Percentiles rank a stretch among this genome's conserved stretches.
Conservation (phyloP, 2,113 vertebrate genomes). For the Vanacampus margaritifer region DNA sequence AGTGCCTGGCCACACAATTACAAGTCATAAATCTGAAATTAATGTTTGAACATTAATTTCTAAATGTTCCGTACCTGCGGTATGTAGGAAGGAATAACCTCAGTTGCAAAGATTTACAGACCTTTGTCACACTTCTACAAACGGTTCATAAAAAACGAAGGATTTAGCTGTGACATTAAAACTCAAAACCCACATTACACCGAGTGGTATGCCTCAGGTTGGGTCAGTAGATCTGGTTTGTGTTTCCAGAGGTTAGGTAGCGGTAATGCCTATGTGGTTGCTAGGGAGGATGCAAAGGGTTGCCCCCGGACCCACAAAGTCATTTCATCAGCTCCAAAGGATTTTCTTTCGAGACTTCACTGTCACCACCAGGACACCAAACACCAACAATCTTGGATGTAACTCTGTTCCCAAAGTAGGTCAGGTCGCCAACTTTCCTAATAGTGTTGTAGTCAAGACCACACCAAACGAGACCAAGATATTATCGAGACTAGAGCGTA, state of each 20-base stretch:
- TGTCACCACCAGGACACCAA: not conserved
- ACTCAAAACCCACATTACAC: not conserved
- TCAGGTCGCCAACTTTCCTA: no score
- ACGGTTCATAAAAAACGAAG: not conserved
- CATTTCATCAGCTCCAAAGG: not conserved
- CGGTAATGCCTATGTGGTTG: not conserved
- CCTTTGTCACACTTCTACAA: not conserved
- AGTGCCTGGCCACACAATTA: constrained; percentile 16
- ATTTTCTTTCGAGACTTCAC: not conserved
- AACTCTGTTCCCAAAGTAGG: no score
- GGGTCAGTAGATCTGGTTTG: not conserved
- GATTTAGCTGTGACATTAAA: not conserved
- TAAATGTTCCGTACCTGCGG: not conserved
- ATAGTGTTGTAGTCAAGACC: no score
- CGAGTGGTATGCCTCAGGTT: not conserved
- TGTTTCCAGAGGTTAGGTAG: not conserved
- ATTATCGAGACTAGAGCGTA: no score
- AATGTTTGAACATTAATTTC: constrained; percentile 2
- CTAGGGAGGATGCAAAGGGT: not conserved
- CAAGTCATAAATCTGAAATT: not conserved
- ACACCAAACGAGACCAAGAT: no score
- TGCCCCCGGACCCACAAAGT: not conserved
- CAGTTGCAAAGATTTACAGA: not conserved
- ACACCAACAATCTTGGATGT: not conserved
- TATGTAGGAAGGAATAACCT: not conserved